A percentile compares a stretch with the other conserved stretches of the same genome.
Conservation (phyloP, 2,113 vertebrate genomes). For the Diadophis punctatus region DNA sequence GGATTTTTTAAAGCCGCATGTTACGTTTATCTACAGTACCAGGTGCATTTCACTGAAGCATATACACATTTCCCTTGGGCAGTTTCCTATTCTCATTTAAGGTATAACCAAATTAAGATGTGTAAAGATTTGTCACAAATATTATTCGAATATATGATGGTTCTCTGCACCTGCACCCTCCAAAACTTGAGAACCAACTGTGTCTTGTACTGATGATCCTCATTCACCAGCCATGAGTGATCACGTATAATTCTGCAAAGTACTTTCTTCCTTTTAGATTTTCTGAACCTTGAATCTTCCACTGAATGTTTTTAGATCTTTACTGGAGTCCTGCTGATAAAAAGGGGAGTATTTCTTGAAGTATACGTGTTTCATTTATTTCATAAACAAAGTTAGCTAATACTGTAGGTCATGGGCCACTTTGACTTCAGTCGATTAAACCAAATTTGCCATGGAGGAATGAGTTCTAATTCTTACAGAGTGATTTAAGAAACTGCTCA, state of each 20-base stretch:
- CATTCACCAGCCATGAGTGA: neutral
- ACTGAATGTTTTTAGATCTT: neutral
- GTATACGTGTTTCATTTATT: neutral
- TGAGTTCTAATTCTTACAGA: neutral
- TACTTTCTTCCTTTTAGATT: neutral
- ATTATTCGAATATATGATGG: neutral
- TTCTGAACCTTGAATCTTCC: neutral
- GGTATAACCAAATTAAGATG: neutral
- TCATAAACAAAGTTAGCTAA: neutral
- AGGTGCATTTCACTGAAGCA: neutral
- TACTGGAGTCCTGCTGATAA: neutral
- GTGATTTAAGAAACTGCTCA: neutral
- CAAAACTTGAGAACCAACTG: neutral
- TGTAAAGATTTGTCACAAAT: neutral
- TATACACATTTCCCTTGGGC: constrained; percentile 38
- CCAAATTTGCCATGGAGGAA: neutral
- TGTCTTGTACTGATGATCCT: neutral
- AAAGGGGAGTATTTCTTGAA: neutral
- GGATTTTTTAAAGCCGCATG: constrained; percentile 32
- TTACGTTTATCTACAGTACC: constrained; percentile 38
- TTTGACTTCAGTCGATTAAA: neutral
- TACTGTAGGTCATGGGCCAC: neutral
- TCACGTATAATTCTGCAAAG: neutral
- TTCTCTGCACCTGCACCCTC: neutral
- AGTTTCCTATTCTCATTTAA: constrained; percentile 26